Base-by-base conservation (phyloP, 2,888 invertebrate genomes). In the Gibbula magus region DNA sequence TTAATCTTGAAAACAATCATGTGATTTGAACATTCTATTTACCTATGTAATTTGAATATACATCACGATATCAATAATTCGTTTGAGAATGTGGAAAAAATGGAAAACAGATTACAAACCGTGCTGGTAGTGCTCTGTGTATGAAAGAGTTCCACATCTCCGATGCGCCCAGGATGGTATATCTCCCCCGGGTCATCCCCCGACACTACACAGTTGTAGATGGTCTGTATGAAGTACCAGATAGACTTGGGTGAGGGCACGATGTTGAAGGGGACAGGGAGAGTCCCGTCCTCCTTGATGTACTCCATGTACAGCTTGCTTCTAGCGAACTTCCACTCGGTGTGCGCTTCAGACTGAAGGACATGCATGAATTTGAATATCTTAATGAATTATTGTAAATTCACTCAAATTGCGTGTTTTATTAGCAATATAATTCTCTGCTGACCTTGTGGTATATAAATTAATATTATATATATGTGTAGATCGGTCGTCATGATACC, bases 241-340 rank as follows among this genome's bases (percentile, higher is more conserved):
- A 86, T 2, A 51, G 80, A 76, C 78, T 84, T 84, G 39, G 80
- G 82, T 22, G 82, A 79, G 1, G 91, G 91, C 22, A 92, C 83
- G n/a, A 92, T 87, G 81, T 92, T 92, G 75, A 92, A 90, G 1
- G 92, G 92, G 18, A 92, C 90, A 2, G 92, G 92, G 95, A 96
- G 84, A 94, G 93, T 91, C 75, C 92, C 84, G 89, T 94, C 94
- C 16, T 93, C 93, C 82, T 93, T 93, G 81, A 94, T 94, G 86
- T 94, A 94, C 75, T 92, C 92, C 91, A 92, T 90, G 82, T 92
- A 92, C 20, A 92, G 86, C 81, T 90, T 90, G 74, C 91, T 91
- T 45, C 92, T 87, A 3, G 91, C 91, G 81, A 90, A 92, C 81
- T 92, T 92, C 92, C 92, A 92, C 80, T 92, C 92, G 2, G 90